Evolutionary conservation across 2,797 vertebrate species (phyloP), one percentile per base, ranked within the genome.

Genomic region (Serranus cabrilla): DNA sequence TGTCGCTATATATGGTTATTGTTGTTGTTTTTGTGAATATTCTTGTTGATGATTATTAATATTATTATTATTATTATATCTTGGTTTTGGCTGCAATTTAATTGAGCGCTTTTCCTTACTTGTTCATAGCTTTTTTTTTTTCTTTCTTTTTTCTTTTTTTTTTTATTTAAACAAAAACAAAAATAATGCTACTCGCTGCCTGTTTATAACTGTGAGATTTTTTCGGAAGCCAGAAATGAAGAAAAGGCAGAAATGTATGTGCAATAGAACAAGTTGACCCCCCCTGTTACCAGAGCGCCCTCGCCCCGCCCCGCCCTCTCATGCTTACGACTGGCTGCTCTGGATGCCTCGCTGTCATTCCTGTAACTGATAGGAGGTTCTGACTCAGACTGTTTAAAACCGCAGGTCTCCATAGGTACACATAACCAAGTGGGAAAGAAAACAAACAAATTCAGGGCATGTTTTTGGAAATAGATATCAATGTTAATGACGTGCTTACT

Each of bases 241-340:
- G 87, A 91, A 86, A 84, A 89, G 80, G 80, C 71, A 90, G 87
- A 87, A 81, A 63, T 51, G 78, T 85, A 92, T 88, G 94, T 95
- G 94, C 94, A 95, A 95, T 95, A 95, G 92, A 94, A 92, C 85
- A 86, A 92, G 81, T 82, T 56, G 61, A 79, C 54, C 67, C 63
- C 71, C 40, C 74, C 60, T 43, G 59, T 82, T 74, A 74, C 64
- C 67, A 49, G 78, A 70, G 58, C 21, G 11, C n/a, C 57, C 42
- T 3, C 18, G n/a, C 40, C 49, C 25, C 17, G 20, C 4, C 13
- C 3, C 21, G 5, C 11, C 25, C 13, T 2, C 10, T 57, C 37
- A 49, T 7, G 55, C 76, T 73, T 23, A 12, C 16, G 13, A 55
- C 46, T 45, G 75, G n/a, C 77, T 72, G 77, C 82, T 80, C 64